Percentiles rank a stretch among this genome's conserved stretches.
phyloP scores from a whole-genome alignment of 2,113 vertebrate genomes.

The Poeciliopsis prolifica region DNA sequence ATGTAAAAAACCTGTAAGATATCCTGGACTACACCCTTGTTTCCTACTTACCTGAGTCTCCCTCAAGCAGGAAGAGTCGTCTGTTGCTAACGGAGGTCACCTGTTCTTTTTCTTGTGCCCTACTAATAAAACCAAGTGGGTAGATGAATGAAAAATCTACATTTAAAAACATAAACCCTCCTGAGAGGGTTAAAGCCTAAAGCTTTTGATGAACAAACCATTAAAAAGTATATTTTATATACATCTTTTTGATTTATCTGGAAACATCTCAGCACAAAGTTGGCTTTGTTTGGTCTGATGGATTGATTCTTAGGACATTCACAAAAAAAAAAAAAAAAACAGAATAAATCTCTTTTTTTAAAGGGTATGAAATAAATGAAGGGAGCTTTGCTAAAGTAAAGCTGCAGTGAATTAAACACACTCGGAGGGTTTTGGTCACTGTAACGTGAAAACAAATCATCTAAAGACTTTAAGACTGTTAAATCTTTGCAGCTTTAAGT shows the following conservation, averaged over 20 bases:
- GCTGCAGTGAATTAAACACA: constrained; percentile 66
- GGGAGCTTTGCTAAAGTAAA: constrained; percentile 42
- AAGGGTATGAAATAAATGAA: constrained; percentile 42
- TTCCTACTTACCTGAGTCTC: constrained; percentile 21
- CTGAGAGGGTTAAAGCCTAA: constrained; percentile 38
- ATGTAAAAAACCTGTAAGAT: neutral
- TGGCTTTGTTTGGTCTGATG: constrained; percentile 37
- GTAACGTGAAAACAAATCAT: constrained; percentile 70
- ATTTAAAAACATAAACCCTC: constrained; percentile 34
- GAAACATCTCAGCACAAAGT: constrained; percentile 25
- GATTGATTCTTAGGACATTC: constrained; percentile 36
- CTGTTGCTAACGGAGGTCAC: constrained; percentile 36
- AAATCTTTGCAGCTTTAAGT: constrained; percentile 73
- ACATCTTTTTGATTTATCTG: constrained; percentile 45
- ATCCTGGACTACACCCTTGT: constrained; percentile 7
- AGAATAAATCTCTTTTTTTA: constrained; percentile 24
- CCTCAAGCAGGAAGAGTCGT: constrained; percentile 39
- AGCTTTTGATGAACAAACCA: constrained; percentile 35
- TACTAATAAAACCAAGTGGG: constrained; percentile 4
- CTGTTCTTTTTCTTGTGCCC: constrained; percentile 31
- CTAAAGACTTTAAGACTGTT: constrained; percentile 82
- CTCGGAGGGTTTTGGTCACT: constrained; percentile 58
- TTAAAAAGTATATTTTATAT: constrained; percentile 28
- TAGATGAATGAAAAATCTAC: constrained; percentile 15
- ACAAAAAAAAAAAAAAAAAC: constrained; percentile 15